Percentiles rank a stretch among this genome's conserved stretches.
phyloP scores from a whole-genome alignment of 2,888 invertebrate genomes.

The Machimus atricapillus region DNA sequence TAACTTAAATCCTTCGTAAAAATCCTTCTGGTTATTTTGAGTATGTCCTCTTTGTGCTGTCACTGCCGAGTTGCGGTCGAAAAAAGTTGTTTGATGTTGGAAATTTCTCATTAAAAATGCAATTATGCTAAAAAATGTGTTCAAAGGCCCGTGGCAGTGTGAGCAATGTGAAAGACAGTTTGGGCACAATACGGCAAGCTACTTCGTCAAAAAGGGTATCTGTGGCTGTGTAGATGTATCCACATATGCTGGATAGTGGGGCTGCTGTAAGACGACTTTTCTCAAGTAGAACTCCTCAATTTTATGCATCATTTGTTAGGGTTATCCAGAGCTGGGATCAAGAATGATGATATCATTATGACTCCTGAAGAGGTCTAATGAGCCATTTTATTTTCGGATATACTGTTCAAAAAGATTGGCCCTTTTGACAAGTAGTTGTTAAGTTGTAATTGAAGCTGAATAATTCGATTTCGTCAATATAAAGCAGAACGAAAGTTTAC shows the following conservation, averaged over 20 bases:
- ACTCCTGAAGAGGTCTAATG: slow-evolving; percentile 13
- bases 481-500: not conserved
- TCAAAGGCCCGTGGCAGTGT: not conserved
- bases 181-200: not conserved
- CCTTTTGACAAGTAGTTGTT: not conserved
- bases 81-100: not conserved
- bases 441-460: not conserved
- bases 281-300: slow-evolving; percentile 29
- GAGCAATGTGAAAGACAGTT: not conserved
- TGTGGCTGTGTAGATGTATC: not conserved
- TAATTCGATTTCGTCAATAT: not conserved
- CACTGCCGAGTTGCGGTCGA: not conserved
- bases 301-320: slow-evolving; percentile 42
- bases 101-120: not conserved
- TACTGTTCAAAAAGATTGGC: not conserved
- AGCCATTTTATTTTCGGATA: slow-evolving; percentile 20
- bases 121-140: not conserved
- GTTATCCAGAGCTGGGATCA: slow-evolving; percentile 25
- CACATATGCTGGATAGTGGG: not conserved
- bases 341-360: slow-evolving; percentile 40
- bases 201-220: not conserved
- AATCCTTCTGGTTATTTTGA: not conserved
- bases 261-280: not conserved
- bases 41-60: not conserved
- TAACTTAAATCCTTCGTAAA: not conserved